Conservation (phyloP, 2,797 vertebrate species). For the Molossus molossus region DNA sequence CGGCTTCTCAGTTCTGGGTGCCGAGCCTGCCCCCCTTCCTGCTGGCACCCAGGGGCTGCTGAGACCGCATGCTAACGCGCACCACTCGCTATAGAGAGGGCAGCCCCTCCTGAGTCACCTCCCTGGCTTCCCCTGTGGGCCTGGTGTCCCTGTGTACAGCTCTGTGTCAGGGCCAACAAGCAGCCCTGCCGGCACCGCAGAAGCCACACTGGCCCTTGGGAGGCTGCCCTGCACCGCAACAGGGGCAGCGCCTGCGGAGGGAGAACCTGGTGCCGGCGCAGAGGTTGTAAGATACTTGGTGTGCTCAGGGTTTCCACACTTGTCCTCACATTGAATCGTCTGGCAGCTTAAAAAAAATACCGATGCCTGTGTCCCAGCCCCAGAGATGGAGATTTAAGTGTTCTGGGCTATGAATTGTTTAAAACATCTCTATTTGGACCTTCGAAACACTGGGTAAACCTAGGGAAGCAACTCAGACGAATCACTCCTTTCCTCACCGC, state of each 20-base stretch:
- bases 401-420: background rate
- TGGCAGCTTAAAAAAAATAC: background rate
- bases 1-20: background rate
- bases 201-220: accelerated
- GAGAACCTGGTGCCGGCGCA: too few species aligned
- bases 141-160: background rate
- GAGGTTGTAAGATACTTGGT: background rate
- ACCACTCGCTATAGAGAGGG: background rate
- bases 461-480: background rate
- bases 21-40: background rate
- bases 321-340: background rate
- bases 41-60: background rate
- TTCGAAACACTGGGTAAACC: background rate
- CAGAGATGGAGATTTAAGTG: background rate
- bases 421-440: background rate
- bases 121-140: background rate
- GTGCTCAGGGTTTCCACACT: too few species aligned
- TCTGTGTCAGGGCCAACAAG: background rate
- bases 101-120: background rate
- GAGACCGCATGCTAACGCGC: background rate
- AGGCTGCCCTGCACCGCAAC: background rate
- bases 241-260: background rate
- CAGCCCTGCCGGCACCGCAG: accelerated
- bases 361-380: background rate
- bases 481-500: background rate